Conservation (phyloP, 2,888 invertebrate species). For the Agrotis puta region DNA sequence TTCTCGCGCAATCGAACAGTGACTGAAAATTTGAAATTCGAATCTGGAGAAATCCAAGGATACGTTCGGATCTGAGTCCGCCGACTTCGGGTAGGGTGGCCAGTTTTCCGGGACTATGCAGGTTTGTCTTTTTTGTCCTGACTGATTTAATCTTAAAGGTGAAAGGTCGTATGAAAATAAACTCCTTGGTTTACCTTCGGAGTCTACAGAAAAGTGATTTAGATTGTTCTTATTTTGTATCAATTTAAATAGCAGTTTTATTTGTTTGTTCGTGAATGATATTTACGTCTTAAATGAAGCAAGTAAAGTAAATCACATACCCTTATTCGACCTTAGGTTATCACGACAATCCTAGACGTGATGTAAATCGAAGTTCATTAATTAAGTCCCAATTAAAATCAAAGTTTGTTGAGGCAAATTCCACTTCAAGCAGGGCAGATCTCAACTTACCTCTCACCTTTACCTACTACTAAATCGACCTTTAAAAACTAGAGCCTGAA, state of each 20-base stretch:
- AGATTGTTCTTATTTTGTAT: constrained; percentile 25
- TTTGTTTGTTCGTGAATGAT: not conserved
- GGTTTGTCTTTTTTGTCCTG: constrained; percentile 52
- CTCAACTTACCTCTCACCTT: constrained; percentile 25
- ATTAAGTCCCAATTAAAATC: constrained; percentile 46
- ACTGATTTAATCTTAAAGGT: constrained; percentile 51
- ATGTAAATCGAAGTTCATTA: constrained; percentile 40
- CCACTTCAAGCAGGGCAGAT: constrained; percentile 27
- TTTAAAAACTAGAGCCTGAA: constrained; percentile 6
- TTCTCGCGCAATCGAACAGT: constrained; percentile 81
- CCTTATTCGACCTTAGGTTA: constrained; percentile 19
- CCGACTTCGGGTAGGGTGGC: constrained; percentile 62
- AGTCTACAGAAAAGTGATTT: constrained; percentile 11
- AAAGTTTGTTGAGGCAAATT: constrained; percentile 23
- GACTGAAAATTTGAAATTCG: constrained; percentile 90
- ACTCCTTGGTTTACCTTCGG: constrained; percentile 8
- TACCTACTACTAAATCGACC: constrained; percentile 16
- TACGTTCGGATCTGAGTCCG: constrained; percentile 73
- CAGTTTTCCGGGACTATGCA: constrained; percentile 49
- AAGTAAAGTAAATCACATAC: constrained; percentile 13
- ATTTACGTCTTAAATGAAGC: not conserved
- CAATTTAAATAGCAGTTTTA: not conserved
- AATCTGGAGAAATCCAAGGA: constrained; percentile 85
- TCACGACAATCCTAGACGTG: constrained; percentile 18
- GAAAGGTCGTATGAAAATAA: constrained; percentile 44